Percentiles rank a stretch among this genome's conserved stretches.
Conservation (phyloP, 1,140 invertebrate genomes). For the Drosophila novamexicana region DNA sequence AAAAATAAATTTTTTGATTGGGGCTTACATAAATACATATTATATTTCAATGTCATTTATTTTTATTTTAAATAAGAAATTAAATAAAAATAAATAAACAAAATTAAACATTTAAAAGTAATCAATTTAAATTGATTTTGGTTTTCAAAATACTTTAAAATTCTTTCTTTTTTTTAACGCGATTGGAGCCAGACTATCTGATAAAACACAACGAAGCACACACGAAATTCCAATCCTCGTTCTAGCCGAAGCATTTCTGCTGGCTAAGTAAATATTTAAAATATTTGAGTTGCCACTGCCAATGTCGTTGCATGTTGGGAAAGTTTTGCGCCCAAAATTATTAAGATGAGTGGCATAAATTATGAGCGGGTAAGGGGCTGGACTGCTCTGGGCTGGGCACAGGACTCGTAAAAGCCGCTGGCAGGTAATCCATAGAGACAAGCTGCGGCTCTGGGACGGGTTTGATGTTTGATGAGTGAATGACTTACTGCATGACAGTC, state of each 20-base stretch:
- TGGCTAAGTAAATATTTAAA: slow-evolving; percentile 79
- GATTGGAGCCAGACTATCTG: background rate
- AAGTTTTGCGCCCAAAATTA: slow-evolving; percentile 80
- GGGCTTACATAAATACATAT: background rate
- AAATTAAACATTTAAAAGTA: too few relatives aligned
- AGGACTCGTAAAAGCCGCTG: slow-evolving; percentile 71
- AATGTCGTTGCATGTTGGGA: slow-evolving; percentile 38
- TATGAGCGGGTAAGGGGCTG: slow-evolving; percentile 56
- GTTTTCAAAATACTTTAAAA: background rate
- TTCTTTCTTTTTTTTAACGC: background rate
- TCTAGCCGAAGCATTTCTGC: slow-evolving; percentile 29
- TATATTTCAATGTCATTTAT: background rate
- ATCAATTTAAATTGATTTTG: too few relatives aligned
- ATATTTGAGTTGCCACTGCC: slow-evolving; percentile 60
- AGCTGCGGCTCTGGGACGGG: slow-evolving; percentile 5
- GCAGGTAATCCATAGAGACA: slow-evolving; percentile 71
- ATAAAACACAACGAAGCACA: slow-evolving; percentile 8
- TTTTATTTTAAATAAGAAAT: too few relatives aligned
- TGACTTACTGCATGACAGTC: slow-evolving; percentile 80
- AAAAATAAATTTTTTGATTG: too few relatives aligned
- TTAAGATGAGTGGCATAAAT: slow-evolving; percentile 83
- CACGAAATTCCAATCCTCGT: background rate
- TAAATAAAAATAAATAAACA: too few relatives aligned
- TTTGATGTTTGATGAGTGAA: slow-evolving; percentile 74
- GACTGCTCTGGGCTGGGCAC: slow-evolving; percentile 26